Base-by-base conservation (phyloP, 2,113 vertebrate species). In the Xiphophorus maculatus region DNA sequence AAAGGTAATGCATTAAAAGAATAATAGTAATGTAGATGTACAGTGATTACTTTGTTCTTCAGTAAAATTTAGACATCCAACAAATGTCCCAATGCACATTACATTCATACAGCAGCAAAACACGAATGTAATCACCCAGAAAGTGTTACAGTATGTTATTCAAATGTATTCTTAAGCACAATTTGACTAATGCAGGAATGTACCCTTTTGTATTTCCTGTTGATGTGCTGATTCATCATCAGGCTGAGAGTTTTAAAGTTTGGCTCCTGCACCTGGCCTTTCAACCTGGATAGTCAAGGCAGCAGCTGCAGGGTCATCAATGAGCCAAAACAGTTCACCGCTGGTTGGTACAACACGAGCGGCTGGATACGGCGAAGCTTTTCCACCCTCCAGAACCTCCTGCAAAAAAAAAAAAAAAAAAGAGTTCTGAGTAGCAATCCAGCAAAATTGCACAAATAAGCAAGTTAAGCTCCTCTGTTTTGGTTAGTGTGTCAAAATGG, bases 291-390 rank as follows among this genome's bases (percentile, higher is more conserved):
- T 75, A 0, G 93, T 95, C 73, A 98, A 87, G 14, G 95, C 94
- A 15, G 92, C 88, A 0, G 97, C 96, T 0, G 97, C 97, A 0
- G 97, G 84, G 67, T 97, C 96, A 10, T 98, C 97, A 42, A 97
- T 84, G 78, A 98, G 93, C 97, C 97, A 98, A 75, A 94, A 92
- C n/a, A 98, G 93, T 73, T 95, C 94, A 17, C 97, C 96, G 0
- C 93, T 89, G 58, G 72, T 86, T 0, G 96, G 97, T 33, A 64
- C 87, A 11, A 98, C 96, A 0, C 94, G 93, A 0, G 96, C 95
- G 0, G 97, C 97, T 0, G 97, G 97, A 11, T 96, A 91, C 0
- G 86, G 87, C 0, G 91, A 88, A 3, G 91, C 93, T 25, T 95
- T 94, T 7, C 93, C 73, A 0, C 93, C 95, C 87, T 98, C 96